phyloP scores from a whole-genome alignment of 1,140 invertebrate species.

The Gyrodactylus bullatarudis region DNA sequence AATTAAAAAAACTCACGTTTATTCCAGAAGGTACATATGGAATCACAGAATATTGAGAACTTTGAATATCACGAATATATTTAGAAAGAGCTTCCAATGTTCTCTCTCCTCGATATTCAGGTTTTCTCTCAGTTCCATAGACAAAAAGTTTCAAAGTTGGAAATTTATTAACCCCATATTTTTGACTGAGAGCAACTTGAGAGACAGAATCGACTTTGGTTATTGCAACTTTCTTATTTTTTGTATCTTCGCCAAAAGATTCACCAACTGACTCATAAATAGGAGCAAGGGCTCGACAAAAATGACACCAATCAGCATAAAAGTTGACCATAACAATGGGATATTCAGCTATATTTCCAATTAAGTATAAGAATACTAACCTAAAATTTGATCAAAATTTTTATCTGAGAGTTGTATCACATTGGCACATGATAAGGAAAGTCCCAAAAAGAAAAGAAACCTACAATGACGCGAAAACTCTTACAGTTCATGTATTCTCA shows the following conservation, averaged over 20 bases:
- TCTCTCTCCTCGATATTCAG: constrained; percentile 49
- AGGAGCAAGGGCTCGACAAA: not conserved
- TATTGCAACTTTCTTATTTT: not conserved
- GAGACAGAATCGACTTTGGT: not conserved
- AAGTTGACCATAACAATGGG: not conserved
- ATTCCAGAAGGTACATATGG: too few species aligned
- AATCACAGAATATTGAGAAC: too few species aligned
- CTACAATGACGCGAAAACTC: too few species aligned
- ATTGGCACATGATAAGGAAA: too few species aligned
- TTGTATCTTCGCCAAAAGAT: not conserved
- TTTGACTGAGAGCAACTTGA: constrained; percentile 36
- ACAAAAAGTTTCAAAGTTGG: constrained; percentile 79
- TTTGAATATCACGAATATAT: too few species aligned
- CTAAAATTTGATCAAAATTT: too few species aligned
- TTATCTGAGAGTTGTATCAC: too few species aligned
- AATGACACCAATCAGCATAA: not conserved
- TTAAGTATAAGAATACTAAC: too few species aligned
- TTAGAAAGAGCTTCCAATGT: constrained; percentile 47
- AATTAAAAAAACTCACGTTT: too few species aligned
- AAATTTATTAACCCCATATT: constrained; percentile 86
- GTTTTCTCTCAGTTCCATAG: constrained; percentile 62
- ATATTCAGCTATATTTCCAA: too few species aligned
- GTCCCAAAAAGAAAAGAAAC: too few species aligned
- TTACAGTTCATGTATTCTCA: too few species aligned
- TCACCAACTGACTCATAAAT: not conserved